These are phyloP conservation scores for Cranoglanis bouderius DNA, from an alignment of 2,113 vertebrate genomes.

Conservation along the genomic window DNA sequence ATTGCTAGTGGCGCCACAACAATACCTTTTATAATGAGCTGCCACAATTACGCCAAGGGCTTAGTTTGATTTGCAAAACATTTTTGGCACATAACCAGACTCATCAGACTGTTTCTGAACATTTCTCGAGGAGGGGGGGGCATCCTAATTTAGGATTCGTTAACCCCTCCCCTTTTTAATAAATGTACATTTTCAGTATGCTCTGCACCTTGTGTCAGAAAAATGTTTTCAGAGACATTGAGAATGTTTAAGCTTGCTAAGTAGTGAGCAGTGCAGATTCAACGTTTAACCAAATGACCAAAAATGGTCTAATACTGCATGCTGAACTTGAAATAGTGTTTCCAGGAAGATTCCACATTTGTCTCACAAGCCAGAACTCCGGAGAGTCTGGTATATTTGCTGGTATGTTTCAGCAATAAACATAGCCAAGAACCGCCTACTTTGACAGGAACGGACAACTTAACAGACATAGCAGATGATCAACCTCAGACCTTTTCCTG, in stretches of 20 bases:
- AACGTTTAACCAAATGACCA: background rate
- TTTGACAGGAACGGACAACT: background rate
- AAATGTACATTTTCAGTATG: background rate
- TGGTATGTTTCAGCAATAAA: constrained; percentile 4
- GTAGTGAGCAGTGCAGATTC: background rate
- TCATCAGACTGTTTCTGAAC: background rate
- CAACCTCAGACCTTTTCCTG: background rate
- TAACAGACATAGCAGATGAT: background rate
- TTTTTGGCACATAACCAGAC: background rate
- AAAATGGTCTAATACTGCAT: background rate
- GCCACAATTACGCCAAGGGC: background rate
- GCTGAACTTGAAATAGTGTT: background rate
- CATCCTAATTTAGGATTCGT: background rate
- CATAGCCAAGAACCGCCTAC: background rate
- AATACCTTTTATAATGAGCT: constrained; percentile 7
- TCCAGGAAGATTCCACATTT: background rate
- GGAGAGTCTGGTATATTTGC: background rate
- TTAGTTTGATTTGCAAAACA: background rate
- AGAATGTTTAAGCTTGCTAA: background rate
- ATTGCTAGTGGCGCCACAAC: background rate
- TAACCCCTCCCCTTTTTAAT: background rate
- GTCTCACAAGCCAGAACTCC: background rate
- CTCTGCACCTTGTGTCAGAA: background rate
- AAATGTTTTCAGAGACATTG: background rate
- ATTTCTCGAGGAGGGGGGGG: background rate